Evolutionary conservation across 1,140 invertebrate genomes (phyloP).

Genomic region (Pseudoatta argentina): DNA sequence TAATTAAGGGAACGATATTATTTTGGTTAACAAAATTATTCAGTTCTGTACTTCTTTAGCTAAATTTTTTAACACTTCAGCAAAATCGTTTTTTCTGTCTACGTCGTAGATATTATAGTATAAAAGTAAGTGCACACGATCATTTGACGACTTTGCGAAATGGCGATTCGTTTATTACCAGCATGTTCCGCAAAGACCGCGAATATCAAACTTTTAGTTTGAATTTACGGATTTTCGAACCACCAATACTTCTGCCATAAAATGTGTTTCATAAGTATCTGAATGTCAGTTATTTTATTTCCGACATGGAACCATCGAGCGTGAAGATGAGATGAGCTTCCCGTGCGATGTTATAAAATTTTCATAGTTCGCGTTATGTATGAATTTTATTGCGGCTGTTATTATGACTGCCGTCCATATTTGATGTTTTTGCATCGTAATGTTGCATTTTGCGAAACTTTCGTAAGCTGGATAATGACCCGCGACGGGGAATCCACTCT

Average conservation of each 20-base stretch:
- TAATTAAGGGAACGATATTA: no score
- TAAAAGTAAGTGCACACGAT: constrained; percentile 7
- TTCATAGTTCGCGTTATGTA: constrained; percentile 49
- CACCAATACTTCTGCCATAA: neutral
- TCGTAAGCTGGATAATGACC: constrained; percentile 26
- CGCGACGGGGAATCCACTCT: neutral
- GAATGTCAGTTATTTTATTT: constrained; percentile 44
- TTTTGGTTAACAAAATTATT: no score
- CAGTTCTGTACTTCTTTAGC: no score
- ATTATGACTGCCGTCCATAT: constrained; percentile 14
- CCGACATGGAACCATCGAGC: neutral
- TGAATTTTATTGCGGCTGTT: constrained; percentile 55
- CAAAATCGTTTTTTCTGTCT: no score
- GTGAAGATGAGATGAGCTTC: constrained; percentile 25
- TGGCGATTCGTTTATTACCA: constrained; percentile 1
- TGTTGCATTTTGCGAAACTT: constrained; percentile 42
- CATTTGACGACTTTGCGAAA: constrained; percentile 1
- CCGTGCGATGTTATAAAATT: constrained; percentile 56
- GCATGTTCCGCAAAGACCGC: neutral
- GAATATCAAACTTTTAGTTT: constrained; percentile 8
- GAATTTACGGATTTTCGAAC: constrained; percentile 27
- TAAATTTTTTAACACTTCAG: no score
- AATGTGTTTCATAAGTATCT: constrained; percentile 50
- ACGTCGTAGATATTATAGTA: neutral
- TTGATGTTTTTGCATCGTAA: constrained; percentile 35